These are phyloP conservation scores for Diarsia rubi DNA, from an alignment of 2,888 invertebrate genomes.

Conservation along the genomic window DNA sequence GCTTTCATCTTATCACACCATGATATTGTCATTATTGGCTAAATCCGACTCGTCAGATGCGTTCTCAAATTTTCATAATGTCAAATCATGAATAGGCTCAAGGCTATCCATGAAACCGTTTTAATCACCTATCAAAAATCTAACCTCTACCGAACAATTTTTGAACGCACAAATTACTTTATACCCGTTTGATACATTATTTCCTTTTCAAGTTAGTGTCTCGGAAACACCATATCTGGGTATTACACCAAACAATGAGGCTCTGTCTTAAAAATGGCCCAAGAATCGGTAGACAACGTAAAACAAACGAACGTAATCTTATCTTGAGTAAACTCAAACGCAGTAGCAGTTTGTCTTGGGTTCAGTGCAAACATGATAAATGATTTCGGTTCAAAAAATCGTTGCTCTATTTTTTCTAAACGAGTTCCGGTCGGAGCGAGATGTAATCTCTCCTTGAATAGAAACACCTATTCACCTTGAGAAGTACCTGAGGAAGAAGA, in stretches of 20 bases:
- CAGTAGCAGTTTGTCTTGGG: slow-evolving; percentile 90
- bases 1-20: background rate
- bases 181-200: slow-evolving; percentile 69
- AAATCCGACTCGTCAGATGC: background rate
- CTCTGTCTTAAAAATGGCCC: slow-evolving; percentile 87
- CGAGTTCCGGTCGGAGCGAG: slow-evolving; percentile 88
- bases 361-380: slow-evolving; percentile 90
- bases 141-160: slow-evolving; percentile 11
- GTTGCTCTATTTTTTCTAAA: slow-evolving; percentile 87
- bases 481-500: slow-evolving; percentile 91
- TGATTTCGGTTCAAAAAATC: slow-evolving; percentile 89
- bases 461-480: slow-evolving; percentile 91
- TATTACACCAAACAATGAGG: slow-evolving; percentile 85
- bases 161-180: slow-evolving; percentile 24
- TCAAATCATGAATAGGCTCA: background rate
- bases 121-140: background rate
- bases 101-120: background rate
- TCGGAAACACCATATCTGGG: slow-evolving; percentile 79
- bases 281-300: slow-evolving; percentile 88
- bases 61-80: background rate
- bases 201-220: slow-evolving; percentile 76
- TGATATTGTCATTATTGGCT: background rate
- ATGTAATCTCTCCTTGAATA: slow-evolving; percentile 86
- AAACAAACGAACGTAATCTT: slow-evolving; percentile 89
- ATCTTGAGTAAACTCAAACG: slow-evolving; percentile 89